Evolutionary conservation across 2,113 vertebrate species (phyloP).

Genomic region (Pteronura brasiliensis): DNA sequence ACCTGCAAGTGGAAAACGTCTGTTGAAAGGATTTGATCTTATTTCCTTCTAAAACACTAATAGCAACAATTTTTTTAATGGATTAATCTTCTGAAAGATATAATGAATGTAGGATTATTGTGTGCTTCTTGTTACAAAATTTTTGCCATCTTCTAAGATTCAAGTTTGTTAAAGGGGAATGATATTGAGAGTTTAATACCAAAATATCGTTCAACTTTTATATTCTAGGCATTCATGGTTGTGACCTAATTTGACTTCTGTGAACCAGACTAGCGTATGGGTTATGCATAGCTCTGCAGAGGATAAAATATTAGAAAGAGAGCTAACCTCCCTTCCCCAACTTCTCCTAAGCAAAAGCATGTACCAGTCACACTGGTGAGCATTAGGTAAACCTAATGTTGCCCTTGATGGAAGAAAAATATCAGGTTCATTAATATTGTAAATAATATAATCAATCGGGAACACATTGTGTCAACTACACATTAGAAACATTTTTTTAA

Average conservation of each 20-base stretch:
- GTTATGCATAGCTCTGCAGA: background rate
- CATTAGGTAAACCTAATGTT: conserved; percentile 24
- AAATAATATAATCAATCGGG: conserved; percentile 64
- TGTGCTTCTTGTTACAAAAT: background rate
- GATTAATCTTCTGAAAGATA: conserved; percentile 23
- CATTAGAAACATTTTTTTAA: conserved; percentile 65
- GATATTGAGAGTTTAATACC: background rate
- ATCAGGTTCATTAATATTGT: conserved; percentile 61
- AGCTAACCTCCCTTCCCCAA: background rate
- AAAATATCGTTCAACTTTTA: background rate
- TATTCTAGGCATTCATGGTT: background rate
- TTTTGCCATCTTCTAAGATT: conserved; percentile 20
- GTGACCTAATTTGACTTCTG: conserved; percentile 38
- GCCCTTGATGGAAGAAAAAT: conserved; percentile 17
- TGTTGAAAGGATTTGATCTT: conserved; percentile 42
- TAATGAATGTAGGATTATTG: background rate
- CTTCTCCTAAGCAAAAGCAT: background rate
- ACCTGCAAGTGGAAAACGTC: background rate
- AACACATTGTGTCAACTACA: conserved; percentile 17
- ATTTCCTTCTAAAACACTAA: conserved; percentile 12
- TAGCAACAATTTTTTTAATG: conserved; percentile 24
- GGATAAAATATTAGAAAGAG: background rate
- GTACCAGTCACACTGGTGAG: background rate
- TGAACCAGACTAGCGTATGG: background rate
- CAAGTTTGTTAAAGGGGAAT: conserved; percentile 9